Evolutionary conservation across 2,113 vertebrate species (phyloP).

Genomic region (Pelecanus crispus): DNA sequence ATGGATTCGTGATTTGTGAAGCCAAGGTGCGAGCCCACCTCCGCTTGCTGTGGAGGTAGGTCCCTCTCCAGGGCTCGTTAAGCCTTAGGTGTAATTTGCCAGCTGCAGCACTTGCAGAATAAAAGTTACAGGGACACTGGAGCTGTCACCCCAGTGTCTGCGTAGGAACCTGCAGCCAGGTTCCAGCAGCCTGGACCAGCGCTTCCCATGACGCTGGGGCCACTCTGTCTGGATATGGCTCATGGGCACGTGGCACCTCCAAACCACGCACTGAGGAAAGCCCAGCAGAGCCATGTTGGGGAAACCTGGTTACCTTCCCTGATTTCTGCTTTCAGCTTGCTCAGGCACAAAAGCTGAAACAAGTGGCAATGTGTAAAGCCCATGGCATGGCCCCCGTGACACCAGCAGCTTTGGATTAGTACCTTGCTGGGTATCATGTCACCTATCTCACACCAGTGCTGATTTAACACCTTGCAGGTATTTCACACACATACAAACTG

Average conservation of each 20-base stretch:
- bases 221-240: neutral
- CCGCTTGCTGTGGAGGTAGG: neutral
- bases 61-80: neutral
- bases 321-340: neutral
- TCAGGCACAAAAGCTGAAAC: neutral
- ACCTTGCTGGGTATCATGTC: neutral
- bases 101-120: neutral
- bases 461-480: neutral
- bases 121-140: neutral
- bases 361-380: neutral
- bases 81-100: neutral
- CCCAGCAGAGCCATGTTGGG: neutral
- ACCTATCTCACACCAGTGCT: neutral
- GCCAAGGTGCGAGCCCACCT: neutral
- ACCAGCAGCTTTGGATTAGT: neutral
- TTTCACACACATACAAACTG: neutral
- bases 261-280: accelerated
- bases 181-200: neutral
- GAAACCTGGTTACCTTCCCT: neutral
- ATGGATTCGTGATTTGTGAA: neutral
- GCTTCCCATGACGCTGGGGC: accelerated
- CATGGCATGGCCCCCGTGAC: accelerated
- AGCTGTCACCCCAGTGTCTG: neutral
- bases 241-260: accelerated
- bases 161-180: neutral